Evolutionary conservation across 2,797 vertebrate species (phyloP).

Genomic region (Diceros bicornis): DNA sequence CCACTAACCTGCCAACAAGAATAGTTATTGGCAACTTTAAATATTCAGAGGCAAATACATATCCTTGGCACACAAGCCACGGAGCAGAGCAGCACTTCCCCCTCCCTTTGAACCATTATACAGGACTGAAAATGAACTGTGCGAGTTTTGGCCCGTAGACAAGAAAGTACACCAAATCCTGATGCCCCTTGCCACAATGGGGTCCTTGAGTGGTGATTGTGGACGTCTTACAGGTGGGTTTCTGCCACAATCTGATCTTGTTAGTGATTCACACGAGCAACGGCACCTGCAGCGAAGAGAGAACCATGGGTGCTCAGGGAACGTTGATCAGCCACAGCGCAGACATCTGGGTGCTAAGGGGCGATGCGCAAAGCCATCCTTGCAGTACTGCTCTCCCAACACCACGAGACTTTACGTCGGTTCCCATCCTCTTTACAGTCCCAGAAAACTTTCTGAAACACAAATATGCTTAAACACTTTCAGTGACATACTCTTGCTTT

Average conservation of each 20-base stretch:
- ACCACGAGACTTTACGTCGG: rapidly evolving
- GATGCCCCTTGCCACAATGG: slow-evolving; percentile 75
- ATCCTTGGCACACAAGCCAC: slow-evolving; percentile 90
- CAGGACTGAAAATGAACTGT: slow-evolving; percentile 79
- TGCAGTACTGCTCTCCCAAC: rapidly evolving
- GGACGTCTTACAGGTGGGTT: not conserved
- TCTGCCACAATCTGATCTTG: slow-evolving; percentile 79
- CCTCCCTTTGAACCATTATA: slow-evolving; percentile 79
- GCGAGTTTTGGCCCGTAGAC: slow-evolving; percentile 86
- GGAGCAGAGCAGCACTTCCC: slow-evolving; percentile 71
- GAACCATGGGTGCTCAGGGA: slow-evolving; percentile 75
- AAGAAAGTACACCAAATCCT: slow-evolving; percentile 77
- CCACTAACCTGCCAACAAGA: slow-evolving; percentile 88
- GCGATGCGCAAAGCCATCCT: rapidly evolving
- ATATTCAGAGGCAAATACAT: slow-evolving; percentile 88
- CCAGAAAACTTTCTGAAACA: not conserved
- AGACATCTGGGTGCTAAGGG: not conserved
- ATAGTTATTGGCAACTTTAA: slow-evolving; percentile 90
- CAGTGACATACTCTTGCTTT: not conserved
- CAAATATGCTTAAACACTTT: not conserved
- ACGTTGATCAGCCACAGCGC: not conserved
- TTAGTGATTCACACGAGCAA: slow-evolving; percentile 86
- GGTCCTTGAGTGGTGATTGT: slow-evolving; percentile 71
- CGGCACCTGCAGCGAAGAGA: slow-evolving; percentile 89
- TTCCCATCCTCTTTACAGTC: rapidly evolving